Evolutionary conservation across 2,888 invertebrate genomes (phyloP), one percentile per base, ranked within the genome.

Genomic region (Ceramica pisi): DNA sequence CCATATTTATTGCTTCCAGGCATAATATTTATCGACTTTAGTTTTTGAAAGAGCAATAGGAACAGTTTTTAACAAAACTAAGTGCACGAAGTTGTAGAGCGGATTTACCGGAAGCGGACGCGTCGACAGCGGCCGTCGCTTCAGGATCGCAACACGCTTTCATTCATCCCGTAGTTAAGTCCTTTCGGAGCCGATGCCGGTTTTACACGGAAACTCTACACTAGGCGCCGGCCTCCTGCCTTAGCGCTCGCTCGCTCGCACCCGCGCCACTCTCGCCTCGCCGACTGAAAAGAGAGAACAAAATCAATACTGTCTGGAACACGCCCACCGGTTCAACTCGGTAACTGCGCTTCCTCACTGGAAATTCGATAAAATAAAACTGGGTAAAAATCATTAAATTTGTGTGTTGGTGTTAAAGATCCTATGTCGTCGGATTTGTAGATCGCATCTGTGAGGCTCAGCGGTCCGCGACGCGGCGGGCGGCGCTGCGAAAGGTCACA

Each of bases 231-330:
- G 89, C 92, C 94, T 92, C 91, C 90, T 90, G 90, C 89, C 89
- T 84, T 90, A 87, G 85, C 82, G 80, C 91, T 78, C 80, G 93
- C 94, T 89, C 90, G 61, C 90, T 95, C 92, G 57, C 90, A 87
- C 94, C 67, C 84, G 74, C 84, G 74, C 75, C 76, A 77, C 87
- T 86, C 85, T 82, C 86, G 85, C 79, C 63, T 83, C 75, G 88
- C 78, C 82, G 86, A 93, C 89, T 84, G 94, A 91, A 92, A 93
- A 90, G 90, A 90, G 89, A 88, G 87, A 93, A 90, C 90, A 92
- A 94, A 94, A 96, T 96, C 96, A 95, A 96, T 96, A 96, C 92
- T 94, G 95, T 95, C 95, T 95, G 95, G 95, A 91, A 89, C 92
- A 92, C 95, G 95, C 95, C 95, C 95, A 93, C 94, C 87, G 89